Conservation (phyloP, 2,113 vertebrate species). For the Protomyctophum bolini region DNA sequence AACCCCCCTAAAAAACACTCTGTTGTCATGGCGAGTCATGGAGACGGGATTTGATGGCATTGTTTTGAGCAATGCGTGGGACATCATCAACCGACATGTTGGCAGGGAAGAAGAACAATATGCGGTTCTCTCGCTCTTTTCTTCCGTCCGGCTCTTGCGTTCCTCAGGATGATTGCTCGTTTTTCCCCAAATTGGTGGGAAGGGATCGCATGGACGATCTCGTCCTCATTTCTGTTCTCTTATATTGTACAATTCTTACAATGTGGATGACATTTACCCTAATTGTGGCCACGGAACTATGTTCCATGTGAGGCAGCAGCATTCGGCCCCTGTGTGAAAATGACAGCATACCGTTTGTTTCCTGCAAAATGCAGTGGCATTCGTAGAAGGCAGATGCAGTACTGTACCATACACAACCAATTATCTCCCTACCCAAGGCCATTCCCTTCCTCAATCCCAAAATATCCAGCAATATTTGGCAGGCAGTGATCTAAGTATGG, state of each 20-base stretch:
- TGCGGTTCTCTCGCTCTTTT: slow-evolving; percentile 23
- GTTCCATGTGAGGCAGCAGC: slow-evolving; percentile 32
- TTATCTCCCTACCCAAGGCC: slow-evolving; percentile 53
- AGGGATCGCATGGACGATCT: slow-evolving; percentile 27
- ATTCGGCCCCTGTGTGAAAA: slow-evolving; percentile 33
- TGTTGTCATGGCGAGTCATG: slow-evolving; percentile 55
- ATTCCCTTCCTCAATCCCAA: slow-evolving; percentile 39
- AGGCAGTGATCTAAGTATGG: slow-evolving; percentile 18
- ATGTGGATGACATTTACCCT: slow-evolving; percentile 31
- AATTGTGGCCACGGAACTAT: slow-evolving; percentile 29
- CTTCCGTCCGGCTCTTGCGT: slow-evolving; percentile 24
- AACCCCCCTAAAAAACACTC: slow-evolving; percentile 1
- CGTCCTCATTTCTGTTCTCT: slow-evolving; percentile 18
- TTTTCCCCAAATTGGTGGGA: slow-evolving; percentile 20
- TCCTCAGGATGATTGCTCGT: slow-evolving; percentile 24
- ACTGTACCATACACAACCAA: slow-evolving; percentile 43
- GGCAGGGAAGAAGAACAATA: slow-evolving; percentile 29
- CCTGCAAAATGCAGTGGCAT: slow-evolving; percentile 31
- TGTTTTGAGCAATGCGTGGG: slow-evolving; percentile 48
- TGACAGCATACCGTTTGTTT: slow-evolving; percentile 44
- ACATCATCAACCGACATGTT: slow-evolving; percentile 41
- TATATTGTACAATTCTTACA: slow-evolving; percentile 21
- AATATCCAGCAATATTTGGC: slow-evolving; percentile 50
- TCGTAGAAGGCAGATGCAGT: slow-evolving; percentile 15
- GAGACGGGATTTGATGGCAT: slow-evolving; percentile 53